Evolutionary conservation across 2,113 vertebrate species (phyloP), one percentile per base, ranked within the genome.

Genomic region (Cynopterus brachyotis): DNA sequence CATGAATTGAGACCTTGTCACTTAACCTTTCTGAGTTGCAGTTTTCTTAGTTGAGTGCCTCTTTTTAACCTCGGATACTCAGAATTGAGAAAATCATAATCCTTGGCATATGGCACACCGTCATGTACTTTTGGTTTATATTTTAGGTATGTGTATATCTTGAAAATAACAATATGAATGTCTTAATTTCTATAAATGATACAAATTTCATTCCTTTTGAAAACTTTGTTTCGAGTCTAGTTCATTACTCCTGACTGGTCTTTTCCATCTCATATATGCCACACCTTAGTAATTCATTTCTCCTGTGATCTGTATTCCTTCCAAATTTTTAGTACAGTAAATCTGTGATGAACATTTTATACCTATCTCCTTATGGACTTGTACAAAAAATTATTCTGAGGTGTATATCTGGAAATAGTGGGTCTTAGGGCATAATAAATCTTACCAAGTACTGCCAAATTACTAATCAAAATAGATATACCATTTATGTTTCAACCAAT

Each of bases 161-260:
- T 62, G 3, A 78, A 32, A 62, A 86, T n/a, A 85, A 64, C 60
- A 60, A 60, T 73, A 64, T 84, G 30, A 9, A 22, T 57, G 16
- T 78, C 24, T 78, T 84, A 90, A 76, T 78, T 85, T 95, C 53
- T 28, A 79, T 79, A 85, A 95, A 26, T 84, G 10, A 40, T 62
- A 66, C 5, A 60, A 42, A 57, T 59, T 89, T 72, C 53, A 82
- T 60, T n/a, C 59, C 42, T 75, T 75, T 89, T 35, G 35, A 76
- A 76, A 20, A 89, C 30, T 47, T 6, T 70, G 69, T 93, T 87
- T 75, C 4, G 64, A 84, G 55, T 67, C 53, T 69, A 50, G 6
- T 89, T 37, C 12, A 66, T 81, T 89, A 42, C 2, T 83, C 37
- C 26, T 35, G 22, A 28, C 35, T 79, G 67, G 20, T 69, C n/a